phyloP scores from a whole-genome alignment of 1,140 invertebrate genomes.

The Drosophila trapezifrons region DNA sequence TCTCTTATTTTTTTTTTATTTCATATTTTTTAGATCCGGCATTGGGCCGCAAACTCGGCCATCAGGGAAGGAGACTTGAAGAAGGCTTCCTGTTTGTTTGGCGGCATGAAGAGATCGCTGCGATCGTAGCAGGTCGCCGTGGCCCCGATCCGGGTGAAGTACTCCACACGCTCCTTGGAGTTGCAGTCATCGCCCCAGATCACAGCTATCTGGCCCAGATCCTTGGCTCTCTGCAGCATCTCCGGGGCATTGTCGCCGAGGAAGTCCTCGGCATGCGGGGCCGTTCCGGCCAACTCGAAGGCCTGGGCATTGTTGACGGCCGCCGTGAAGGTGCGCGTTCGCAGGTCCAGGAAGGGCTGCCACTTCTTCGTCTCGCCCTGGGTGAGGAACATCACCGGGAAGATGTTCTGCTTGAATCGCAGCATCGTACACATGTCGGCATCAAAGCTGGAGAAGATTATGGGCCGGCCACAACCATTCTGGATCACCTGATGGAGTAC shows the following conservation, averaged over 20 bases:
- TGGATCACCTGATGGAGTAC: constrained; percentile 91
- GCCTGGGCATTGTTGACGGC: constrained; percentile 92
- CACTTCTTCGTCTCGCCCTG: constrained; percentile 92
- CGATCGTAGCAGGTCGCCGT: constrained; percentile 97
- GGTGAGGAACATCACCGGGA: constrained; percentile 96
- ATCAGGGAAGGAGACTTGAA: constrained; percentile 72
- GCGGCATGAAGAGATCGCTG: constrained; percentile 86
- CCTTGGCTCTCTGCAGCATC: constrained; percentile 90
- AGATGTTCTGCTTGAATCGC: constrained; percentile 96
- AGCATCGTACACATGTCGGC: constrained; percentile 97
- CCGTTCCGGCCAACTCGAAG: constrained; percentile 93
- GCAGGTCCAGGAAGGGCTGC: constrained; percentile 91
- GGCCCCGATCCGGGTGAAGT: constrained; percentile 93
- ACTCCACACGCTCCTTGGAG: constrained; percentile 91
- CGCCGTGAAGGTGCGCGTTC: constrained; percentile 91
- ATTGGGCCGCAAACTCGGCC: constrained; percentile 74
- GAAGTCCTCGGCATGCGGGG: constrained; percentile 95
- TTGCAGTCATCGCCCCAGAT: constrained; percentile 98
- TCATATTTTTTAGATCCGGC: constrained; percentile 48
- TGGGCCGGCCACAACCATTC: constrained; percentile 90
- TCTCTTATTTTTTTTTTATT: background rate
- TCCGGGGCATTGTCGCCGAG: constrained; percentile 88
- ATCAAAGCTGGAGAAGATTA: constrained; percentile 97
- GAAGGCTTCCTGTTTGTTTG: constrained; percentile 68
- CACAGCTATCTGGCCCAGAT: constrained; percentile 93